Evolutionary conservation across 2,797 vertebrate species (phyloP).

Genomic region (Ctenopoma kingsleyae): DNA sequence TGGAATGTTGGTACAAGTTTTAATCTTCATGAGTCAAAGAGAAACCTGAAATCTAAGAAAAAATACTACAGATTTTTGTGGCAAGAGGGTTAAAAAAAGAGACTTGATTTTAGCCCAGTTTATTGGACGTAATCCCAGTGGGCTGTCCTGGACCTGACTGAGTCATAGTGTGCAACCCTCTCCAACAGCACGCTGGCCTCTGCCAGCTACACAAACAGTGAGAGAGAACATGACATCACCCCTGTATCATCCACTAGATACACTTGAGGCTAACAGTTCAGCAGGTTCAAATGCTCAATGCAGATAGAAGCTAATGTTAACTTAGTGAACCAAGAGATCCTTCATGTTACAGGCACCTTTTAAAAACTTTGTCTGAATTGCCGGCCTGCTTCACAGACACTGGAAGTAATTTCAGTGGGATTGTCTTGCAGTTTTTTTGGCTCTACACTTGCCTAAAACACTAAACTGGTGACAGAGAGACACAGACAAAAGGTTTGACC

Average conservation of each 20-base stretch:
- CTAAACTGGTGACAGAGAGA: constrained; percentile 39
- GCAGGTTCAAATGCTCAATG: constrained; percentile 70
- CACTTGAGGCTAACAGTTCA: constrained; percentile 77
- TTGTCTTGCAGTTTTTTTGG: constrained; percentile 65
- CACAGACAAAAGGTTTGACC: constrained; percentile 18
- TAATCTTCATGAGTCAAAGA: constrained; percentile 40
- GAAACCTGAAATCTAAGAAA: constrained; percentile 22
- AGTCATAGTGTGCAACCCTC: constrained; percentile 62
- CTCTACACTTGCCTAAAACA: constrained; percentile 10
- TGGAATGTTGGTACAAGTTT: constrained; percentile 29
- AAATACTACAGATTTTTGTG: constrained; percentile 2
- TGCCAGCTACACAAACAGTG: constrained; percentile 81
- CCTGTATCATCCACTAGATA: constrained; percentile 75
- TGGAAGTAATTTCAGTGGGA: constrained; percentile 69
- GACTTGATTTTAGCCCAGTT: constrained; percentile 36
- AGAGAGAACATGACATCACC: constrained; percentile 83
- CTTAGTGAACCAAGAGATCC: constrained; percentile 47
- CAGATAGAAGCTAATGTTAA: constrained; percentile 62
- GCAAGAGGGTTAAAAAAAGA: constrained; percentile 7
- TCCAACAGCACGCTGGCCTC: constrained; percentile 60
- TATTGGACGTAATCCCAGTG: constrained; percentile 51
- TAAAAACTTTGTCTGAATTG: constrained; percentile 13
- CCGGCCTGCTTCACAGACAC: constrained; percentile 55
- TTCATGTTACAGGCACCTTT: constrained; percentile 26
- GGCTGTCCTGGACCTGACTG: constrained; percentile 53